Evolutionary conservation across 1,140 invertebrate genomes (phyloP).

Genomic region (Stratiolaelaps scimitus): DNA sequence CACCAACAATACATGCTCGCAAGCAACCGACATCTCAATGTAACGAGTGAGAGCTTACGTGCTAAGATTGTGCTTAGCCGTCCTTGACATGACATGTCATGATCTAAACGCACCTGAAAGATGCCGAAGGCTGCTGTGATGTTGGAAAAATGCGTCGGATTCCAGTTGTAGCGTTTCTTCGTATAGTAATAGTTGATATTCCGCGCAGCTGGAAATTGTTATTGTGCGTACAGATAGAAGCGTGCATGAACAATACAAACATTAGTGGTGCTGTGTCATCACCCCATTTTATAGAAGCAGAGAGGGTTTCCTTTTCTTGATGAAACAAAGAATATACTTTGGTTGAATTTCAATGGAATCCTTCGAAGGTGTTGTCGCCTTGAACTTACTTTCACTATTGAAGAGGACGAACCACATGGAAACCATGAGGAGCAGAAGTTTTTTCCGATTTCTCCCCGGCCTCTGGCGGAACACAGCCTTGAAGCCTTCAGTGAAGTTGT

Average conservation of each 20-base stretch:
- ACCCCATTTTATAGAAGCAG: too few relatives aligned
- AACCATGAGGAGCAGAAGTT: neutral
- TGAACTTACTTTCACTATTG: slow-evolving; percentile 15
- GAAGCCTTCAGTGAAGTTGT: slow-evolving; percentile 26
- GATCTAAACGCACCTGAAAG: neutral
- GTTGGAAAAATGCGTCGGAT: slow-evolving; percentile 21
- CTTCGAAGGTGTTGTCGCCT: neutral
- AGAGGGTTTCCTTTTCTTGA: too few relatives aligned
- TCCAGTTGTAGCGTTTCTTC: slow-evolving; percentile 27
- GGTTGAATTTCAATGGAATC: too few relatives aligned
- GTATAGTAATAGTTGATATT: slow-evolving; percentile 27
- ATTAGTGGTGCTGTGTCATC: too few relatives aligned
- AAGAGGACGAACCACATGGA: slow-evolving; percentile 28
- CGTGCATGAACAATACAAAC: too few relatives aligned
- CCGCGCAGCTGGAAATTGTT: slow-evolving; percentile 2
- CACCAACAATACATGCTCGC: too few relatives aligned
- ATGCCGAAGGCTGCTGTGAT: slow-evolving; percentile 10
- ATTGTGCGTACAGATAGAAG: too few relatives aligned
- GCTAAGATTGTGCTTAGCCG: neutral
- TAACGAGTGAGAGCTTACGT: neutral
- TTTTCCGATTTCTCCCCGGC: slow-evolving; percentile 15
- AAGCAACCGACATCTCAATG: too few relatives aligned
- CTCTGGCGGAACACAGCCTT: slow-evolving; percentile 14
- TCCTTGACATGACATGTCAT: neutral
- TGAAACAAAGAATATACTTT: too few relatives aligned